These are phyloP conservation scores for Rhabdomys pumilio DNA, from an alignment of 2,797 vertebrate genomes.

Conservation along the genomic window DNA sequence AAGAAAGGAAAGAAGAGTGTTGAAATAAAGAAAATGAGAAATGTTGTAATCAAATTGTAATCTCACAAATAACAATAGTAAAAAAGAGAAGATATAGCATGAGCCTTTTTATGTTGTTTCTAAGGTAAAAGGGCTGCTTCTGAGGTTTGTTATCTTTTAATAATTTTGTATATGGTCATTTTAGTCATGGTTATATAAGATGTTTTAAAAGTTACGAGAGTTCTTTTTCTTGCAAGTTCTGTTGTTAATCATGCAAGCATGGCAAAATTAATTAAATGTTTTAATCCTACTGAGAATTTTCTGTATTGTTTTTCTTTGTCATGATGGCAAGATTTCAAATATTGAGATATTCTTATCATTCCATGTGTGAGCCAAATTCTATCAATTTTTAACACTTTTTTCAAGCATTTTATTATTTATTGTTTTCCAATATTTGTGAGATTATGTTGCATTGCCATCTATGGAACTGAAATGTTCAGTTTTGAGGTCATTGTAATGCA, in stretches of 20 bases:
- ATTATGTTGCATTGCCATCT: neutral
- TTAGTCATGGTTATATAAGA: neutral
- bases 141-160: neutral
- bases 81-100: neutral
- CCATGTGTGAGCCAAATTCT: neutral
- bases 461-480: neutral
- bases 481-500: neutral
- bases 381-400: neutral
- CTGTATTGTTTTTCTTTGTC: neutral
- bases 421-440: neutral
- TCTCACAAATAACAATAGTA: neutral
- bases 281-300: neutral
- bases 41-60: neutral
- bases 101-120: neutral
- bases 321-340: neutral
- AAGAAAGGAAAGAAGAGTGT: neutral
- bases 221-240: neutral
- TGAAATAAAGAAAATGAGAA: neutral
- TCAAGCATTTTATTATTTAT: neutral
- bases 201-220: neutral
- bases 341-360: neutral
- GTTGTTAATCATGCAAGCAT: neutral
- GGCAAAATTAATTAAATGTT: neutral
- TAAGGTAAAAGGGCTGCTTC: neutral
- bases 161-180: neutral